These are phyloP conservation scores for Brachyhypopomus gauderio DNA, from an alignment of 2,113 vertebrate species.

Conservation along the genomic window DNA sequence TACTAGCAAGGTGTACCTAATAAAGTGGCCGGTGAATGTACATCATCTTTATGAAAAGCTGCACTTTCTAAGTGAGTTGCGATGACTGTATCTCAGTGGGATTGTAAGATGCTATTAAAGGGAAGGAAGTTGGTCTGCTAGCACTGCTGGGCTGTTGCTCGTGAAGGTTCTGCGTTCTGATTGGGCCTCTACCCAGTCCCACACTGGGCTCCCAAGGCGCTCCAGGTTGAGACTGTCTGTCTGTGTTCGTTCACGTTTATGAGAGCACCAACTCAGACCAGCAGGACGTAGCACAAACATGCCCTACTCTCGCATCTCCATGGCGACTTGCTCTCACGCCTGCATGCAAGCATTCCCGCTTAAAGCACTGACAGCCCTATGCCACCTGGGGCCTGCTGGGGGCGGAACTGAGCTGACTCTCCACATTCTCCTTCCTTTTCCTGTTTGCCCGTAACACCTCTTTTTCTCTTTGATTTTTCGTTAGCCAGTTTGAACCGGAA, in stretches of 20 bases:
- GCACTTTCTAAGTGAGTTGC: conserved; percentile 16
- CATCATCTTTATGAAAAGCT: too few relatives aligned
- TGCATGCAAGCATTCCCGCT: too few relatives aligned
- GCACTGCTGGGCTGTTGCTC: conserved; percentile 53
- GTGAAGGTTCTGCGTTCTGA: conserved; percentile 55
- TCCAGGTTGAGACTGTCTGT: conserved; percentile 64
- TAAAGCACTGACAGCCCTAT: too few relatives aligned
- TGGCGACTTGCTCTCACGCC: neutral
- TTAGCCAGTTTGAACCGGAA: too few relatives aligned
- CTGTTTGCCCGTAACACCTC: too few relatives aligned
- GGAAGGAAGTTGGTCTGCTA: conserved; percentile 48
- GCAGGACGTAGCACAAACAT: conserved; percentile 3
- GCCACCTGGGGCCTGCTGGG: neutral
- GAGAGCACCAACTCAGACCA: conserved; percentile 57
- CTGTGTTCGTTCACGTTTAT: conserved; percentile 45
- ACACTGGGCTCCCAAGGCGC: conserved; percentile 58
- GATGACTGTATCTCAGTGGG: conserved; percentile 10
- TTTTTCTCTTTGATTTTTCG: too few relatives aligned
- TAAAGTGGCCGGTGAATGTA: too few relatives aligned
- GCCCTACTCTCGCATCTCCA: neutral
- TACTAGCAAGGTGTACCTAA: too few relatives aligned
- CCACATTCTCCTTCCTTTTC: too few relatives aligned
- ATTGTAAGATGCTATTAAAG: conserved; percentile 52
- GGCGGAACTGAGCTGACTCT: too few relatives aligned
- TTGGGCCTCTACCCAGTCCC: conserved; percentile 46